These are phyloP conservation scores for Oscheius sp. DNA, from an alignment of 1,140 invertebrate species.

Conservation along the genomic window DNA sequence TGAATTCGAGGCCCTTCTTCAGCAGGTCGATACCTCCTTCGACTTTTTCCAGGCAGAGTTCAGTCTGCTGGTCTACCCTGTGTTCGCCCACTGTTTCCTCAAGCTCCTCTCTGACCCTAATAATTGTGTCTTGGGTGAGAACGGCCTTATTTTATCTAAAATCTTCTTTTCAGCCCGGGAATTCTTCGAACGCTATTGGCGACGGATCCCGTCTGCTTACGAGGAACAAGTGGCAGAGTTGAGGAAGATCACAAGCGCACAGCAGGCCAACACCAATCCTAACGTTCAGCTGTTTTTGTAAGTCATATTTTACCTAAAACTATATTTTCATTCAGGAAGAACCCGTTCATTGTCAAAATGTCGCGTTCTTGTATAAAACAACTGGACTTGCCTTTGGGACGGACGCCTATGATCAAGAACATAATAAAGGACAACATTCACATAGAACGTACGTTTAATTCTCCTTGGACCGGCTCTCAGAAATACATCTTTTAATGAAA, in stretches of 20 bases:
- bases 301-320: not conserved
- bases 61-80: constrained; percentile 28
- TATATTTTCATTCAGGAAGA: constrained; percentile 12
- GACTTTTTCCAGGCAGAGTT: constrained; percentile 36
- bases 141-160: too few relatives aligned
- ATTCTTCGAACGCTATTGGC: constrained; percentile 23
- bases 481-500: too few relatives aligned
- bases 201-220: constrained; percentile 18
- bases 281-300: constrained; percentile 14
- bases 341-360: constrained; percentile 26
- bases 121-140: constrained; percentile 7
- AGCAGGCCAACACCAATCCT: constrained; percentile 17
- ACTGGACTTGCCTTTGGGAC: constrained; percentile 26
- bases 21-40: constrained; percentile 31
- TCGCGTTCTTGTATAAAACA: constrained; percentile 35
- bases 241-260: constrained; percentile 3
- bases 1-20: constrained; percentile 33
- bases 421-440: constrained; percentile 34
- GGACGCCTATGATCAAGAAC: constrained; percentile 25
- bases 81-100: constrained; percentile 35
- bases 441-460: constrained; percentile 29
- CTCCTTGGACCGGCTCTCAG: too few relatives aligned
- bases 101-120: constrained; percentile 11
- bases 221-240: constrained; percentile 28
- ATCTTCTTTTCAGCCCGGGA: constrained; percentile 27